Evolutionary conservation across 2,888 invertebrate genomes (phyloP).

Genomic region (Laothoe populi): DNA sequence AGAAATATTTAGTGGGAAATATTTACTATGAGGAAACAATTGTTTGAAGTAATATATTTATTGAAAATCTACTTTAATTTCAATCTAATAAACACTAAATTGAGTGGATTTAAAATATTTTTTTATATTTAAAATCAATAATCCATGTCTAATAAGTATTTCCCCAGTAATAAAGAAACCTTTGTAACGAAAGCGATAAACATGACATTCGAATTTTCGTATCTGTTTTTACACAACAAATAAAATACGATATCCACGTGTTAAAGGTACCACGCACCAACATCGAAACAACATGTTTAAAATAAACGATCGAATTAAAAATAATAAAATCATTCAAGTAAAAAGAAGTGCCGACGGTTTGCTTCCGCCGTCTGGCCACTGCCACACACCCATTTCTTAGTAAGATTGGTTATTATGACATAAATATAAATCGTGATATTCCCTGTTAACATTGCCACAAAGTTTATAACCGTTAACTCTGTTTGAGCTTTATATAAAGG

Average conservation of each 20-base stretch:
- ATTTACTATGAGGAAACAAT: no score
- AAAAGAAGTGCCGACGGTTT: conserved; percentile 41
- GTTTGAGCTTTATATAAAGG: conserved; percentile 47
- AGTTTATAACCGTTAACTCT: conserved; percentile 56
- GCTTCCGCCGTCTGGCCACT: conserved; percentile 46
- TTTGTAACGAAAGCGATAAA: neutral
- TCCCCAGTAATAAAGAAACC: no score
- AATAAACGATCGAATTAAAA: conserved; percentile 51
- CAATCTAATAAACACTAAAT: no score
- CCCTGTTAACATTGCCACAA: conserved; percentile 56
- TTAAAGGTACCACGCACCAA: conserved; percentile 8
- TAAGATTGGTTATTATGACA: conserved; percentile 67
- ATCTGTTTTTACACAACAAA: neutral
- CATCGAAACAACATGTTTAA: conserved; percentile 6
- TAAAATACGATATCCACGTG: neutral
- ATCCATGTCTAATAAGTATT: no score
- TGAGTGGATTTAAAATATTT: no score
- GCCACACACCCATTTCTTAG: conserved; percentile 46
- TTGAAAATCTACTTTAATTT: no score
- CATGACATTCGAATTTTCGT: neutral
- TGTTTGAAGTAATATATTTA: no score
- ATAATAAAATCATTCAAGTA: conserved; percentile 49
- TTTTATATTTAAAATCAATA: no score
- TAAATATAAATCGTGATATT: conserved; percentile 64
- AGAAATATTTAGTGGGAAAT: neutral